Evolutionary conservation across 2,888 invertebrate genomes (phyloP).

Genomic region (Labia minor): DNA sequence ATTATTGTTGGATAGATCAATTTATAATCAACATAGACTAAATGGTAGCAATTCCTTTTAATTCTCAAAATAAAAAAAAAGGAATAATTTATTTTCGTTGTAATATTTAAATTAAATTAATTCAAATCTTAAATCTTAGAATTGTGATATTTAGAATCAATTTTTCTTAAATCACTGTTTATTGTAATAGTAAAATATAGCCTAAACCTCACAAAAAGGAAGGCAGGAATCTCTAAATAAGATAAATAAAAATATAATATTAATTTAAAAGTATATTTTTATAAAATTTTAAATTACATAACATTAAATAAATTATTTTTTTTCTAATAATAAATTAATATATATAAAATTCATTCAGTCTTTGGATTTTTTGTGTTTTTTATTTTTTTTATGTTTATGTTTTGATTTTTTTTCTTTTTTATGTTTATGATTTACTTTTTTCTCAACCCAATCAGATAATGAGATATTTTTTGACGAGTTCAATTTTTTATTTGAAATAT

Average conservation of each 20-base stretch:
- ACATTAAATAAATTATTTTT: neutral
- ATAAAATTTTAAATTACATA: neutral
- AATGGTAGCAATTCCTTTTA: no score
- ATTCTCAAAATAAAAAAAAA: no score
- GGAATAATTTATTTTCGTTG: no score
- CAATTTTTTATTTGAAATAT: neutral
- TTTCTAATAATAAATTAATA: neutral
- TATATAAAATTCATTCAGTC: no score
- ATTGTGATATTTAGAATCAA: no score
- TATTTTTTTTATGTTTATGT: slow-evolving; percentile 24
- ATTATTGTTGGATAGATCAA: no score
- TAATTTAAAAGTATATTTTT: neutral
- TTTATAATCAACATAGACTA: no score
- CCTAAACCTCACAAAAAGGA: no score
- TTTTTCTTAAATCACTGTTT: no score
- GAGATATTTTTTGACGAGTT: neutral
- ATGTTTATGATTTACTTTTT: slow-evolving; percentile 15
- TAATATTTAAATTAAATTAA: no score
- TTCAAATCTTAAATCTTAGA: no score
- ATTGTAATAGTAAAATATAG: no score
- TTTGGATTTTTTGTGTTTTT: slow-evolving; percentile 19
- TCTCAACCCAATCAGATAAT: slow-evolving; percentile 19
- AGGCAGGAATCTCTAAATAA: neutral
- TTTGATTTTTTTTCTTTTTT: slow-evolving; percentile 21
- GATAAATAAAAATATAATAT: neutral